Evolutionary conservation across 2,888 invertebrate genomes (phyloP).

Genomic region (Falcaria lacertinaria): DNA sequence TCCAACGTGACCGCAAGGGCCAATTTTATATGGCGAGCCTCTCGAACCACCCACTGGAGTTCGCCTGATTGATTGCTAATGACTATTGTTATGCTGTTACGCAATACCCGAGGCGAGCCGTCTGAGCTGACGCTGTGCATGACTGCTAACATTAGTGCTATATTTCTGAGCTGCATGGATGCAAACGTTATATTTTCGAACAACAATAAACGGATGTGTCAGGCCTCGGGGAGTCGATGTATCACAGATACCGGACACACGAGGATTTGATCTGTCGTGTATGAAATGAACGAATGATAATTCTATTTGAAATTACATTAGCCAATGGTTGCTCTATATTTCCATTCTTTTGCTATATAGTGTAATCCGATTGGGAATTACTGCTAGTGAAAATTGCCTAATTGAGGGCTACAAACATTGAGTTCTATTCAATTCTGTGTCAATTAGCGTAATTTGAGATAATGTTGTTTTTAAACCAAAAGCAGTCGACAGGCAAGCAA

Average conservation of each 20-base stretch:
- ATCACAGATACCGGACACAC: constrained; percentile 53
- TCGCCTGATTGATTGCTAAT: constrained; percentile 71
- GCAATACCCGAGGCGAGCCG: constrained; percentile 47
- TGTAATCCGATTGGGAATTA: constrained; percentile 35
- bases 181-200: constrained; percentile 49
- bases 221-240: constrained; percentile 46
- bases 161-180: constrained; percentile 40
- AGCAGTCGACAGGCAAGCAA: too few relatives aligned
- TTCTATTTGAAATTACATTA: constrained; percentile 52
- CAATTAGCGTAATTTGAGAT: too few relatives aligned
- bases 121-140: constrained; percentile 50
- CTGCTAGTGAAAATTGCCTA: constrained; percentile 34
- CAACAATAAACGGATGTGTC: constrained; percentile 59
- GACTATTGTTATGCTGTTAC: constrained; percentile 67
- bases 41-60: constrained; percentile 51
- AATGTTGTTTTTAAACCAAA: too few relatives aligned
- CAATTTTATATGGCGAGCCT: constrained; percentile 48
- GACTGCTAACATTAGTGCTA: constrained; percentile 50
- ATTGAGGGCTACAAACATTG: too few relatives aligned
- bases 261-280: constrained; percentile 37
- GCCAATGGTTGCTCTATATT: constrained; percentile 47
- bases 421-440: constrained; percentile 35
- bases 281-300: constrained; percentile 52
- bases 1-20: constrained; percentile 50
- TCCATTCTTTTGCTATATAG: constrained; percentile 33